A percentile compares a stretch with the other conserved stretches of the same genome.
Evolutionary conservation across 2,797 vertebrate species (phyloP).

Genomic region (Chelon auratus): DNA sequence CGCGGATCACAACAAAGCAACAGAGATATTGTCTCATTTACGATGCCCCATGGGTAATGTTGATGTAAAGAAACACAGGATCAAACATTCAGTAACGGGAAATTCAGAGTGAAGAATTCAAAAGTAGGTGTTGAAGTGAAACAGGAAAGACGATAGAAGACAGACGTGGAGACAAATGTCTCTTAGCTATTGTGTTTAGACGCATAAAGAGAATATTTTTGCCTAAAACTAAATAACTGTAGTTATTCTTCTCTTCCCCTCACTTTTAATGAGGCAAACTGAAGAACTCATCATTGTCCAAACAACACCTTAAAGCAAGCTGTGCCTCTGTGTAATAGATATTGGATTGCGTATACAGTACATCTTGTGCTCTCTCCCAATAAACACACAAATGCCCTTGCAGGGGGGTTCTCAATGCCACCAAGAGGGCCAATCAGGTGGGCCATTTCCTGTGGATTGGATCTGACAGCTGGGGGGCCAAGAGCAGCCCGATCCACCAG

Average conservation of each 20-base stretch:
- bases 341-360: conserved; percentile 29
- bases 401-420: conserved; percentile 94
- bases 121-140: conserved; percentile 3
- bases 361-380: conserved; percentile 40
- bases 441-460: conserved; percentile 97
- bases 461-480: conserved; percentile 96
- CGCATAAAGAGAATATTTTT: conserved; percentile 27
- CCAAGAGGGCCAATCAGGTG: conserved; percentile 92
- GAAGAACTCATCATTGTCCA: conserved; percentile 23
- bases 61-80: conserved; percentile 53
- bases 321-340: conserved; percentile 47
- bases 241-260: background rate
- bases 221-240: background rate
- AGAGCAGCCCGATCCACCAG: conserved; percentile 88
- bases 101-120: conserved; percentile 45
- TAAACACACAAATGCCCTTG: conserved; percentile 59
- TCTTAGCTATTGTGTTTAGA: conserved; percentile 26
- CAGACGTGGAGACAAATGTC: conserved; percentile 14
- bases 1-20: conserved; percentile 58
- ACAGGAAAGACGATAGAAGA: conserved; percentile 16
- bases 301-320: conserved; percentile 35
- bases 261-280: conserved; percentile 16
- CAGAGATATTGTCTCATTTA: conserved; percentile 71
- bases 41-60: conserved; percentile 47
- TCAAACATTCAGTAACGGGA: conserved; percentile 58